These are phyloP conservation scores for Tapirus terrestris DNA, from an alignment of 2,113 vertebrate genomes.

Conservation along the genomic window DNA sequence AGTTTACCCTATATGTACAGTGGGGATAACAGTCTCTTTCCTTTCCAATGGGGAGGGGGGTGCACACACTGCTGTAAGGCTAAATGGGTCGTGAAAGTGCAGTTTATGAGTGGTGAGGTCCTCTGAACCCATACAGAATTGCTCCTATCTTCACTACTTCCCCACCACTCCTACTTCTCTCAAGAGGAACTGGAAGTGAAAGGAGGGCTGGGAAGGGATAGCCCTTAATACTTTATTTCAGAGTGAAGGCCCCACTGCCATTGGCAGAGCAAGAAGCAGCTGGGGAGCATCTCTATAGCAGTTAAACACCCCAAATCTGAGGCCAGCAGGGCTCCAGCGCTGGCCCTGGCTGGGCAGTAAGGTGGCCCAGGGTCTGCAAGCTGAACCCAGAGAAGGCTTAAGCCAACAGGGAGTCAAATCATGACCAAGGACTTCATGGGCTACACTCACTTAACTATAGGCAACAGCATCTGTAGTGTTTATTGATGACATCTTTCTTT, in stretches of 20 bases:
- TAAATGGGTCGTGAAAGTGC: not conserved
- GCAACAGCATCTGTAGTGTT: not conserved
- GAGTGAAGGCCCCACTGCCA: not conserved
- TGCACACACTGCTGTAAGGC: not conserved
- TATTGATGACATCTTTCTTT: not conserved
- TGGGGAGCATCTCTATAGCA: fast-evolving
- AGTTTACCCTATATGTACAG: not conserved
- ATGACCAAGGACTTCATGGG: not conserved
- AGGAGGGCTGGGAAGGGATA: too few relatives aligned
- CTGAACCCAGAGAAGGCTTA: not conserved
- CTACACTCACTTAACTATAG: not conserved
- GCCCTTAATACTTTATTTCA: too few relatives aligned
- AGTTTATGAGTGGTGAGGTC: not conserved
- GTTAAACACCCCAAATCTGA: too few relatives aligned
- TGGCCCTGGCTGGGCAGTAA: not conserved
- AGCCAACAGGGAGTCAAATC: too few relatives aligned
- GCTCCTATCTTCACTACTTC: not conserved
- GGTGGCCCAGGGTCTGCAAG: not conserved
- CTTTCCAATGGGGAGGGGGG: not conserved
- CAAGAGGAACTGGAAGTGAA: not conserved
- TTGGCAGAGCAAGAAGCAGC: not conserved
- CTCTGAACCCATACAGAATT: not conserved
- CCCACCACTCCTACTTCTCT: not conserved
- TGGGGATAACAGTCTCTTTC: not conserved
- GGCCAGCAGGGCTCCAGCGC: not conserved